Percentiles rank a stretch among this genome's conserved stretches.
phyloP scores from a whole-genome alignment of 2,888 invertebrate species.

The Hecatera dysodea region DNA sequence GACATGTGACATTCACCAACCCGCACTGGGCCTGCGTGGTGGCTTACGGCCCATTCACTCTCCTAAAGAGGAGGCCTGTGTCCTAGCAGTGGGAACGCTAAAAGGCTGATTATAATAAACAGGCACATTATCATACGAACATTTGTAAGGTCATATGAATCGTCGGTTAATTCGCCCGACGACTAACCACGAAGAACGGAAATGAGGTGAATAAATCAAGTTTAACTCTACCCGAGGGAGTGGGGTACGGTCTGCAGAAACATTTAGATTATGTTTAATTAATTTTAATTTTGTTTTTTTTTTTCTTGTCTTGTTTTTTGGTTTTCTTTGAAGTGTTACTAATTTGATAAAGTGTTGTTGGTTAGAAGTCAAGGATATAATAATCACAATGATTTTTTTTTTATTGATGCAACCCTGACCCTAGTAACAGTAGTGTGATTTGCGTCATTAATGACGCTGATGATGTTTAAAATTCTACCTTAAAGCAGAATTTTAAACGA shows the following conservation, averaged over 20 bases:
- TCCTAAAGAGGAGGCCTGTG: too few relatives aligned
- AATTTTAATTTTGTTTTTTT: constrained; percentile 8
- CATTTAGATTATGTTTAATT: constrained; percentile 20
- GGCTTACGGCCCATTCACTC: too few relatives aligned
- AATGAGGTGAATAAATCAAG: constrained; percentile 88
- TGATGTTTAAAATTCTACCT: too few relatives aligned
- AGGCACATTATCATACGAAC: constrained; percentile 46
- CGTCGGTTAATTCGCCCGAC: constrained; percentile 69
- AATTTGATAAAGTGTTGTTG: not conserved
- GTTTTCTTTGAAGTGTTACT: constrained; percentile 4
- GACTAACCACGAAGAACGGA: constrained; percentile 71
- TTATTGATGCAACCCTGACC: too few relatives aligned
- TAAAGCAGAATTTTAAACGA: not conserved
- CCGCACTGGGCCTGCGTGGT: too few relatives aligned
- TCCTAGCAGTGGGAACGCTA: too few relatives aligned
- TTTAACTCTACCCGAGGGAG: constrained; percentile 81
- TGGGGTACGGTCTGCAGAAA: constrained; percentile 74
- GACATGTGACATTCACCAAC: too few relatives aligned
- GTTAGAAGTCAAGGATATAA: not conserved
- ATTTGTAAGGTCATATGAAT: constrained; percentile 62
- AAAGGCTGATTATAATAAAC: too few relatives aligned
- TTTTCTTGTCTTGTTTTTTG: not conserved
- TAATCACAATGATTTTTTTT: not conserved
- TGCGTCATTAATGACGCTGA: too few relatives aligned
- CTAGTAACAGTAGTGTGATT: not conserved